Evolutionary conservation across 1,140 invertebrate genomes (phyloP), one percentile per base, ranked within the genome.

Genomic region (Bursaphelenchus mucronatus): DNA sequence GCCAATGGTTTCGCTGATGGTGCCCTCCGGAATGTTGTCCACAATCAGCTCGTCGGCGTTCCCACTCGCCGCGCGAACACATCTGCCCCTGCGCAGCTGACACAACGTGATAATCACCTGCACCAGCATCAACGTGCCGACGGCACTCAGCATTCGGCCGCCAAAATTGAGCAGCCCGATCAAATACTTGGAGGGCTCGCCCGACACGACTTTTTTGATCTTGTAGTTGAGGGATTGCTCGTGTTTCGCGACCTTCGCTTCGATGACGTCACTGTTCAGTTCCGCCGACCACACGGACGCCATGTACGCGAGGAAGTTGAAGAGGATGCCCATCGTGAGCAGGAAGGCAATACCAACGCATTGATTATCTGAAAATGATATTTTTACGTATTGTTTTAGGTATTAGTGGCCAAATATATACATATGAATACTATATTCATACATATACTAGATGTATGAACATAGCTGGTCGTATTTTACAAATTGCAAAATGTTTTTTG

Each of bases 141-240:
- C 11, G 8, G 64, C 64, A 40, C 45, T 54, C 10, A 65, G 39
- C 15, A 58, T 41, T 7, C 64, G 66, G 13, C 64, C 64, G 47
- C 15, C 30, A 43, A 69, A 66, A 21, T 68, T 66, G 13, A 66
- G 30, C 3, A 66, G 41, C 13, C 63, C 64, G 41, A 66, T 54
- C 10, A 66, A 49, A 30, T 69, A 66, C 44, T 66, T 69, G 13
- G 64, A 66, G 2, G 64, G 64, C 2, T 64, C 47, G 3, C 61
- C 64, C 11, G 44, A 11, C 5, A 66, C 13, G 8, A 64, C 57
- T 43, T 59, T 66, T 39, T 66, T 66, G 15, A 69, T 10, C 46
- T 68, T 69, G 46, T 53, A 66, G n/a, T 66, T 69, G 17, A 69
- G 47, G 11, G 66, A 43, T n/a, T 66, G 64, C 30, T 66, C 65